Base-by-base conservation (phyloP, 1,140 invertebrate species). In the Carcinoscorpius rotundicauda region DNA sequence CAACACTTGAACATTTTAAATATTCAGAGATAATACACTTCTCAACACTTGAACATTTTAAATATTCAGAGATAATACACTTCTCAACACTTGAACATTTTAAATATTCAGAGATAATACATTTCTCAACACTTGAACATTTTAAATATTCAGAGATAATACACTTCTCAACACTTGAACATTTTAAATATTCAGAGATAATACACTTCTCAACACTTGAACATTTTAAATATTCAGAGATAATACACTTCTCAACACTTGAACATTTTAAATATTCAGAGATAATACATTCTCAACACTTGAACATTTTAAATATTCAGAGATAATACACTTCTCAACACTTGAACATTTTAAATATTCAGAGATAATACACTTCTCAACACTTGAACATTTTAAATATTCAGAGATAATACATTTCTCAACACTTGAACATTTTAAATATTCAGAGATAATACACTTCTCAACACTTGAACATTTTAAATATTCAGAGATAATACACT, bases 61-160 rank as follows among this genome's bases (percentile, higher is more conserved):
- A n/a, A n/a, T n/a, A n/a, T n/a, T 68, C 60, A 66, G 60, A 49
- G 49, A 55, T 51, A 49, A 61, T 53, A 57, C 89, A 29, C 2
- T 29, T 29, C 29, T 29, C 29, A 29, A 29, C 29, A 29, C 29
- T 29, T 29, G 29, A 29, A 29, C 29, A 29, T 29, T 2, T 29
- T n/a, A n/a, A n/a, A n/a, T n/a, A n/a, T n/a, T 68, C 60, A 66
- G 60, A 49, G 49, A 55, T 51, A 49, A 61, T 53, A 57, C 89
- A 29, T 29, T 29, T 29, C 29, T 29, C 29, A 29, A 29, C 29
- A 29, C 29, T 29, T 29, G 29, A 29, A 29, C 29, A 29, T 29
- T 2, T 29, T n/a, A n/a, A n/a, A n/a, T n/a, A n/a, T n/a, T 68
- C 60, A 66, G 60, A 49, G 49, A 55, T 51, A 49, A 61, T 53